Evolutionary conservation across 2,888 invertebrate genomes (phyloP), one percentile per base, ranked within the genome.

Genomic region (Carterocephalus palaemon): DNA sequence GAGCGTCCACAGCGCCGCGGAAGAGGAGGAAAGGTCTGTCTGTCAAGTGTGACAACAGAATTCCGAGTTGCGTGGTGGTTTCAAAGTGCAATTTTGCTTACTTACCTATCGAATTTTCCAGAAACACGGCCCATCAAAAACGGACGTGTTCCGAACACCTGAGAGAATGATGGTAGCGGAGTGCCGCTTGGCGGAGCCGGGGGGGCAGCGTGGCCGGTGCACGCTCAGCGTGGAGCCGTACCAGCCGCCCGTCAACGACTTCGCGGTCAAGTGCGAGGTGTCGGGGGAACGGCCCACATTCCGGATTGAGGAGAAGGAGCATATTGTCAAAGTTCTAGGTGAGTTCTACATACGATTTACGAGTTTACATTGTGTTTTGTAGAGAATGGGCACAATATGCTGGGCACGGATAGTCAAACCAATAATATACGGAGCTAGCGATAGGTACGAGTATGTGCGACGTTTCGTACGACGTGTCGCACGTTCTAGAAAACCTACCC

Each of bases 261-360:
- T 70, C 10, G 59, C 46, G 0, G 70, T 66, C 48, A 54, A 64
- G 0, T 86, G 85, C 34, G 83, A 83, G 31, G 78, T 78, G 1
- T 83, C 84, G 0, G 85, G 84, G 0, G 85, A 86, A 34, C 48
- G 78, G 22, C 85, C 85, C 0, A 59, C 46, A 48, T 86, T 86
- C 32, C 57, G 59, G 15, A 65, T 71, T 3, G 63, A 60, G 1
- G 61, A 54, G n/a, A 57, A 67, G 31, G 63, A 62, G 5, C 54
- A 72, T n/a, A 17, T 57, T 4, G 55, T 82, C 8, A 58, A 63
- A 10, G 64, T 68, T 26, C 60, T 70, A 13, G 76, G 85, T 85
- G 49, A 70, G 70, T 46, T n/a, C n/a, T n/a, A n/a, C n/a, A n/a
- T n/a, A n/a, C n/a, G n/a, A n/a, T n/a, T n/a, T n/a, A 8, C 2